phyloP scores from a whole-genome alignment of 2,113 vertebrate genomes.

The Coryphaenoides rupestris region DNA sequence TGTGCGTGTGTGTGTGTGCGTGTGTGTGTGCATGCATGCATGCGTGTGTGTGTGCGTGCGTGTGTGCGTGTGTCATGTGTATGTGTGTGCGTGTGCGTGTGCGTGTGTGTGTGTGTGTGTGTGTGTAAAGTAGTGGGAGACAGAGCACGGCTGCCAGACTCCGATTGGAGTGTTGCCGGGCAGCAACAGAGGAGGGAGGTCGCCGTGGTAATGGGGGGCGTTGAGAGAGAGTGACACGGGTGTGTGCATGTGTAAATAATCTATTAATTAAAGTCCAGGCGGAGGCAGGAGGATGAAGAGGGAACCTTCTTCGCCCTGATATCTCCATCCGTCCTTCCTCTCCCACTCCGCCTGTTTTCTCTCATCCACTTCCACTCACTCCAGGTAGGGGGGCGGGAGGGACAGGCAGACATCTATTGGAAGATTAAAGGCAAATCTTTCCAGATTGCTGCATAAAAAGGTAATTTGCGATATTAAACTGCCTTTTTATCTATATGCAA shows the following conservation, averaged over 20 bases:
- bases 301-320: conserved; percentile 69
- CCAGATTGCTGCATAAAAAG: conserved; percentile 60
- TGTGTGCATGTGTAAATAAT: conserved; percentile 91
- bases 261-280: conserved; percentile 86
- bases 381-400: conserved; percentile 36
- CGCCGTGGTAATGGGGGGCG: conserved; percentile 85
- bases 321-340: conserved; percentile 55
- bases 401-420: conserved; percentile 56
- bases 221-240: conserved; percentile 79
- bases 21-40: too few species aligned
- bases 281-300: conserved; percentile 66
- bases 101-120: too few species aligned
- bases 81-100: too few species aligned
- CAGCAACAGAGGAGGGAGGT: conserved; percentile 66
- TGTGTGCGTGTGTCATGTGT: too few species aligned
- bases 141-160: neutral
- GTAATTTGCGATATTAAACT: conserved; percentile 71
- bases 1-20: too few species aligned
- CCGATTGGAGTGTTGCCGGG: conserved; percentile 66
- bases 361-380: conserved; percentile 51
- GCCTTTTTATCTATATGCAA: conserved; percentile 73
- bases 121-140: too few species aligned
- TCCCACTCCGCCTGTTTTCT: conserved; percentile 12
- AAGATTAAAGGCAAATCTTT: conserved; percentile 67
- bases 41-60: too few species aligned